phyloP scores from a whole-genome alignment of 1,140 invertebrate species.

The Aphaenogaster floridana region DNA sequence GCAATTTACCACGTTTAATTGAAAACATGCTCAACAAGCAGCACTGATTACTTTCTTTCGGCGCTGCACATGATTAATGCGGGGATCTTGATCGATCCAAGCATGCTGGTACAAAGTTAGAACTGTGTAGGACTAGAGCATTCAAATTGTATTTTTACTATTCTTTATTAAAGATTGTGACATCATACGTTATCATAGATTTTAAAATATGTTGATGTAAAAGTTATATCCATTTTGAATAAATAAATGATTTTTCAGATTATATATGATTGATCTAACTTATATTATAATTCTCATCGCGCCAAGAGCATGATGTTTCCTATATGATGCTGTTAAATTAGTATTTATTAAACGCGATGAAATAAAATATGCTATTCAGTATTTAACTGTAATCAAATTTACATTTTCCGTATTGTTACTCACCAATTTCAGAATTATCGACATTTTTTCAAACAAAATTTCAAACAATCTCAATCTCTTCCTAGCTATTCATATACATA shows the following conservation, averaged over 20 bases:
- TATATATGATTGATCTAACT: neutral
- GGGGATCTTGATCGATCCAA: slow-evolving; percentile 65
- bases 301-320: neutral
- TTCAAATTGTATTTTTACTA: slow-evolving; percentile 32
- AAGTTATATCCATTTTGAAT: neutral
- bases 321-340: neutral
- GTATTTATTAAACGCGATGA: neutral
- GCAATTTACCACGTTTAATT: slow-evolving; percentile 78
- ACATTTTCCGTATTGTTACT: neutral
- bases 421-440: neutral
- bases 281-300: neutral
- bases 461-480: neutral
- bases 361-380: neutral
- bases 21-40: slow-evolving; percentile 75
- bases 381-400: neutral
- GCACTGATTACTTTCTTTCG: slow-evolving; percentile 74
- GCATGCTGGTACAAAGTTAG: neutral
- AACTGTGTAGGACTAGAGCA: neutral
- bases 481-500: neutral
- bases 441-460: neutral
- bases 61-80: slow-evolving; percentile 70
- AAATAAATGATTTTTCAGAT: slow-evolving; percentile 4
- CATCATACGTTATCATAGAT: neutral
- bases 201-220: slow-evolving; percentile 2
- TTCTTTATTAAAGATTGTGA: neutral